These are phyloP conservation scores for Lissonota sp. DNA, from an alignment of 2,888 invertebrate genomes.

Conservation along the genomic window DNA sequence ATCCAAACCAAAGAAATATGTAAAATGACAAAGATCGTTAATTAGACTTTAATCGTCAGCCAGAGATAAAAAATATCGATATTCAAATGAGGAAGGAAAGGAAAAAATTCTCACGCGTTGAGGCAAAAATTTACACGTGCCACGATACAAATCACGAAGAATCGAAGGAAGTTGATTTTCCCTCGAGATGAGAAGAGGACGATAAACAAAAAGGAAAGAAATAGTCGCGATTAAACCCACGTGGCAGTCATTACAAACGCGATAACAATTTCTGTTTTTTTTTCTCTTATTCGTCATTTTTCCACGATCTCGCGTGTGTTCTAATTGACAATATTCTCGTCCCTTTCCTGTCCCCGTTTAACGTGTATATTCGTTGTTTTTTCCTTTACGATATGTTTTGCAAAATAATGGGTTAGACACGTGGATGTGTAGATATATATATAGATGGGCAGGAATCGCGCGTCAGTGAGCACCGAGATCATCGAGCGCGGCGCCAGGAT, in stretches of 20 bases:
- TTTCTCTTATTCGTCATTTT: constrained; percentile 13
- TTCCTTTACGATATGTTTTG: neutral
- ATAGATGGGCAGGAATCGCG: constrained; percentile 44
- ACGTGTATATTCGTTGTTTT: constrained; percentile 8
- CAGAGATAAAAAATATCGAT: too few species aligned
- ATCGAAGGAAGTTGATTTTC: neutral
- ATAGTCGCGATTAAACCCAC: constrained; percentile 5
- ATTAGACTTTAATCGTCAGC: too few species aligned
- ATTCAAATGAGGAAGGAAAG: too few species aligned
- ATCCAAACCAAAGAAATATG: too few species aligned
- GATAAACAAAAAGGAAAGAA: constrained; percentile 4
- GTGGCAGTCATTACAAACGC: constrained; percentile 39
- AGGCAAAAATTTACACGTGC: too few species aligned
- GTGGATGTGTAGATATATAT: too few species aligned
- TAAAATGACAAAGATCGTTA: too few species aligned
- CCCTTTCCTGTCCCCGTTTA: constrained; percentile 36
- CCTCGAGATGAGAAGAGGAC: neutral
- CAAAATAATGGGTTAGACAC: too few species aligned
- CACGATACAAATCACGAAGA: too few species aligned
- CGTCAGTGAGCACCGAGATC: constrained; percentile 49
- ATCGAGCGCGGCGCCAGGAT: constrained; percentile 57
- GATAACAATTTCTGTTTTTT: constrained; percentile 28
- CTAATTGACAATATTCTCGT: constrained; percentile 53
- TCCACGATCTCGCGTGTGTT: constrained; percentile 31
- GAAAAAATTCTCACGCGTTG: too few species aligned